Conservation (phyloP, 2,113 vertebrate species). For the Sinocyclocheilus rhinocerous region DNA sequence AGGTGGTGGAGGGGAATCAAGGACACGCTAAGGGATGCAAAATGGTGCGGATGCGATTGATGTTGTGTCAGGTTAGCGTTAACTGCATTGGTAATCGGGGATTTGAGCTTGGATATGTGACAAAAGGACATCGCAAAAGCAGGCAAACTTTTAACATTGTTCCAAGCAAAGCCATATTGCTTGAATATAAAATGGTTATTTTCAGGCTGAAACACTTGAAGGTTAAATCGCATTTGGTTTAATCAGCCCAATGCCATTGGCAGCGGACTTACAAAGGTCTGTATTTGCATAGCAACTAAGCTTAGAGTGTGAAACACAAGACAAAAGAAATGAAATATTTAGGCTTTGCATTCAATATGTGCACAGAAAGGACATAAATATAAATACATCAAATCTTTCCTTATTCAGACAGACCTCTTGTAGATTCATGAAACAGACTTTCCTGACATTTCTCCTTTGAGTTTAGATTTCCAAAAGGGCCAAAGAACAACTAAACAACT, state of each 20-base stretch:
- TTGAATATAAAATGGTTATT: constrained; percentile 17
- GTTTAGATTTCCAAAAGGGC: background rate
- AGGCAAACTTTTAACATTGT: background rate
- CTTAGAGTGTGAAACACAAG: background rate
- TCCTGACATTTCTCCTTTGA: background rate
- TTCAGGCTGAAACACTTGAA: constrained; percentile 23
- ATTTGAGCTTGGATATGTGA: constrained; percentile 11
- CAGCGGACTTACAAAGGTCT: constrained; percentile 14
- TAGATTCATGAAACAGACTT: background rate
- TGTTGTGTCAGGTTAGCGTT: background rate
- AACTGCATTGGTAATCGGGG: background rate
- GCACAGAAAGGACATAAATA: background rate
- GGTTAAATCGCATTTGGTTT: constrained; percentile 22
- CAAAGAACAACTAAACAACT: background rate
- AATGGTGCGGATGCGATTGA: background rate
- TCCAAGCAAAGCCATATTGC: background rate
- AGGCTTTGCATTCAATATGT: background rate
- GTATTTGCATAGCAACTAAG: constrained; percentile 26
- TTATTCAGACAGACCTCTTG: background rate
- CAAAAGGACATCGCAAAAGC: background rate
- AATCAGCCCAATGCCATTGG: constrained; percentile 10
- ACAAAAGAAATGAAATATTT: constrained; percentile 1
- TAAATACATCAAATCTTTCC: background rate
- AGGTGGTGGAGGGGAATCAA: background rate
- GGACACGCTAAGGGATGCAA: constrained; percentile 4